Evolutionary conservation across 1,140 invertebrate genomes (phyloP).

Genomic region (Drosophila nannoptera): DNA sequence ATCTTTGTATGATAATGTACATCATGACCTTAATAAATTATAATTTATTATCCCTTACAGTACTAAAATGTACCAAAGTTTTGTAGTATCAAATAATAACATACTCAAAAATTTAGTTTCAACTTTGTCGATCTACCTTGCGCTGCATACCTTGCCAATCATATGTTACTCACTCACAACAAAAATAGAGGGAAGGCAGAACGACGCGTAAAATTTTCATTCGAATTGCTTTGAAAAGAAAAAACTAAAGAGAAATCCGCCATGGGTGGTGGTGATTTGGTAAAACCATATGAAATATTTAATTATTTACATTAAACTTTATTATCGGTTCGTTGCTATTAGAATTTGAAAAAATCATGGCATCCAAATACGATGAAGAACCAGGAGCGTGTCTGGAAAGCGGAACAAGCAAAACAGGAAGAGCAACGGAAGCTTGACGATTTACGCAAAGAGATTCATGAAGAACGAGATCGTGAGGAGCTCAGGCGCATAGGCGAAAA

Average conservation of each 20-base stretch:
- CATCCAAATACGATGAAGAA: conserved; percentile 89
- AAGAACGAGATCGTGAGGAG: conserved; percentile 84
- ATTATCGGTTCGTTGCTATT: not conserved
- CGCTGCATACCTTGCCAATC: conserved; percentile 14
- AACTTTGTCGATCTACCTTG: not conserved
- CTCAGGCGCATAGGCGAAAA: conserved; percentile 83
- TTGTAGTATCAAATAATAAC: not conserved
- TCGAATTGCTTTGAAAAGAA: not conserved
- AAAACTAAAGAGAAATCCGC: not conserved
- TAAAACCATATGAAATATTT: conserved; percentile 51
- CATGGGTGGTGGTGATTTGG: conserved; percentile 82
- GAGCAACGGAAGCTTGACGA: conserved; percentile 85
- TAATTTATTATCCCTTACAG: too few relatives aligned
- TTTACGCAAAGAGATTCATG: conserved; percentile 84
- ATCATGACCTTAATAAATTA: too few relatives aligned
- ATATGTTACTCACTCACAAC: conserved; percentile 8
- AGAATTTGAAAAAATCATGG: conserved; percentile 90
- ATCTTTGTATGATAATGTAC: not conserved
- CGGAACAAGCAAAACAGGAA: conserved; percentile 85
- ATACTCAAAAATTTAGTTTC: not conserved
- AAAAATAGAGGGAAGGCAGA: conserved; percentile 35
- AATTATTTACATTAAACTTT: not conserved
- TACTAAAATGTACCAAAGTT: too few relatives aligned
- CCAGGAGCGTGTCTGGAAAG: conserved; percentile 88
- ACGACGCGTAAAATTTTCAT: conserved; percentile 14